Evolutionary conservation across 2,113 vertebrate genomes (phyloP).

Genomic region (Pseudonaja textilis): DNA sequence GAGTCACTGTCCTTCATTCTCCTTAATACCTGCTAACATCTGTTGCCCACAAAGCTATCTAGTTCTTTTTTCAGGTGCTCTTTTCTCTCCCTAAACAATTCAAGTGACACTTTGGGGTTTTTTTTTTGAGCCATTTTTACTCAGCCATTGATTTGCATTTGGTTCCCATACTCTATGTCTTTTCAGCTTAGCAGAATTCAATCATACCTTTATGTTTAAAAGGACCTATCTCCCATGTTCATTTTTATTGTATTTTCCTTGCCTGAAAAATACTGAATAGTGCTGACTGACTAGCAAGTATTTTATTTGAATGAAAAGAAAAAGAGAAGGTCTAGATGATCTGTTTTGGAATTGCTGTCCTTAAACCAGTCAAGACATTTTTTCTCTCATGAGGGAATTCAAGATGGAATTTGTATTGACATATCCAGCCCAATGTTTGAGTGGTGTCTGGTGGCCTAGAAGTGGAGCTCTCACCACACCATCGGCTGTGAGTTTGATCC

Average conservation of each 20-base stretch:
- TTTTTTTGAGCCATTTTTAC: slow-evolving; percentile 12
- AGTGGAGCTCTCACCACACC: no score
- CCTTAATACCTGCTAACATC: slow-evolving; percentile 17
- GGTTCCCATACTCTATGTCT: background rate
- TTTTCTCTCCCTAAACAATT: background rate
- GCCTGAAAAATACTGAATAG: background rate
- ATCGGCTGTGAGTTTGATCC: no score
- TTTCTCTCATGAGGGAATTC: background rate
- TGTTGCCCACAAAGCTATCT: background rate
- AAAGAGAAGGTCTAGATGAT: background rate
- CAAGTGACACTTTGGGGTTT: slow-evolving; percentile 15
- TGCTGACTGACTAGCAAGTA: background rate
- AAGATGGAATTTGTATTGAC: background rate
- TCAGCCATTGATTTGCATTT: background rate
- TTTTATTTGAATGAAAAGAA: background rate
- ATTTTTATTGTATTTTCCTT: background rate
- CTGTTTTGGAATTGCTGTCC: background rate
- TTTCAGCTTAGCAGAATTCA: background rate
- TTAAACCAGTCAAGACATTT: background rate
- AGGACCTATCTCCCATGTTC: background rate
- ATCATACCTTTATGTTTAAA: slow-evolving; percentile 5
- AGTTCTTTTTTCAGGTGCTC: background rate
- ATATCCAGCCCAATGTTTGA: background rate
- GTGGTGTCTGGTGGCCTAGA: no score
- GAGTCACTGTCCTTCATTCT: slow-evolving; percentile 1